Evolutionary conservation across 2,113 vertebrate genomes (phyloP).

Genomic region (Suncus etruscus): DNA sequence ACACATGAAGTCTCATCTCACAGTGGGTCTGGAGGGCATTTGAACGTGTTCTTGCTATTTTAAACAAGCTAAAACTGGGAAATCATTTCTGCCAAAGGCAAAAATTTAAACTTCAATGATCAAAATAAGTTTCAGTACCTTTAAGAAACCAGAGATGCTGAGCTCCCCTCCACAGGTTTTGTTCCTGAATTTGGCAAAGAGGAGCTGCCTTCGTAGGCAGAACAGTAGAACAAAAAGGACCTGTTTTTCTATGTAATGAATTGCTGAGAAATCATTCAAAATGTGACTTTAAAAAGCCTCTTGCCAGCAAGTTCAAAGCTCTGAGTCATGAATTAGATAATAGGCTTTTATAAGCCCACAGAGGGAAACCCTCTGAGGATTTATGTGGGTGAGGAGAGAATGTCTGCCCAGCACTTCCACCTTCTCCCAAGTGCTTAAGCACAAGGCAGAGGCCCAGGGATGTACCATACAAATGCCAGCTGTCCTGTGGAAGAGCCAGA

Average conservation of each 20-base stretch:
- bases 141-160: slow-evolving; percentile 62
- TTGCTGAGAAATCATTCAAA: slow-evolving; percentile 77
- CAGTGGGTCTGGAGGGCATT: slow-evolving; percentile 6
- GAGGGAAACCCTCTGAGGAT: slow-evolving; percentile 76
- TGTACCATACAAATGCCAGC: not conserved
- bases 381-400: slow-evolving; percentile 76
- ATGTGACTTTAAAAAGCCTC: slow-evolving; percentile 74
- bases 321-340: slow-evolving; percentile 74
- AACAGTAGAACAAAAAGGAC: slow-evolving; percentile 62
- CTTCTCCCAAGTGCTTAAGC: slow-evolving; percentile 34
- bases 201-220: slow-evolving; percentile 28
- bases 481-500: not conserved
- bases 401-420: slow-evolving; percentile 30
- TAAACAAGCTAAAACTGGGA: slow-evolving; percentile 57
- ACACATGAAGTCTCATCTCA: slow-evolving; percentile 58
- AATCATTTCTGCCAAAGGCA: slow-evolving; percentile 37
- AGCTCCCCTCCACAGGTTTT: slow-evolving; percentile 54
- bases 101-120: slow-evolving; percentile 67
- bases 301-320: slow-evolving; percentile 64
- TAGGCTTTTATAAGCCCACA: slow-evolving; percentile 73
- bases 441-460: not conserved
- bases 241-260: slow-evolving; percentile 73
- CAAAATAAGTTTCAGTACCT: slow-evolving; percentile 41
- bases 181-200: slow-evolving; percentile 73
- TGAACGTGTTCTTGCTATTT: slow-evolving; percentile 49